Base-by-base conservation (phyloP, 2,888 invertebrate genomes). In the Poecilus cupreus region DNA sequence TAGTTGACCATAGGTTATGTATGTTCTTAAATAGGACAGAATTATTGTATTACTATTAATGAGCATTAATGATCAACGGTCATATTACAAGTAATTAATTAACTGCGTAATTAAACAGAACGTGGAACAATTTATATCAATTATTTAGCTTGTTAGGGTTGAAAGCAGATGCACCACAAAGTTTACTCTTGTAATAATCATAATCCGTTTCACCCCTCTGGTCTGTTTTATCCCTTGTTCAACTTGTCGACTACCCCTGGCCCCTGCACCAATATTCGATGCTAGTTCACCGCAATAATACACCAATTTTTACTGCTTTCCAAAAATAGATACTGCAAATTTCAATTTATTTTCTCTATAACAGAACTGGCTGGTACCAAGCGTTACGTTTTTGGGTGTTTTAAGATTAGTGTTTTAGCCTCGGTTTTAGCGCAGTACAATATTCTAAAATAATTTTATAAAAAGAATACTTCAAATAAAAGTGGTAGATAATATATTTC, bases 71-170 rank as follows among this genome's bases (percentile, higher is more conserved):
- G 80, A 80, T 54, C 80, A 57, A 72, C 80, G 72, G 72, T 80
- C 80, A 72, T 80, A 80, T 80, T 80, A 80, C 80, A 80, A 80
- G 80, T 80, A 80, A 80, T 80, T 80, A 80, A 80, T 80, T 80
- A 80, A 80, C 51, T 80, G 54, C 26, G 80, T 80, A 80, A 80
- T 80, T 80, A 80, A 80, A 80, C 80, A 80, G 80, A 80, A 80
- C 80, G 80, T 70, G 72, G 72, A 70, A 80, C 80, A 51, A 80
- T 80, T 80, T 80, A 80, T 80, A 80, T 80, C 80, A 80, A 80
- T 80, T 80, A 80, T 80, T 80, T 80, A 80, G 80, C 80, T 80
- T 80, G 80, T 80, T 80, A 80, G 80, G 80, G 80, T 80, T 80
- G 80, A 79, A 79, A 79, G 79, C 79, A 79, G 79, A 79, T 80